These are phyloP conservation scores for Wiebesia pumilae DNA, from an alignment of 1,140 invertebrate species.

Conservation along the genomic window DNA sequence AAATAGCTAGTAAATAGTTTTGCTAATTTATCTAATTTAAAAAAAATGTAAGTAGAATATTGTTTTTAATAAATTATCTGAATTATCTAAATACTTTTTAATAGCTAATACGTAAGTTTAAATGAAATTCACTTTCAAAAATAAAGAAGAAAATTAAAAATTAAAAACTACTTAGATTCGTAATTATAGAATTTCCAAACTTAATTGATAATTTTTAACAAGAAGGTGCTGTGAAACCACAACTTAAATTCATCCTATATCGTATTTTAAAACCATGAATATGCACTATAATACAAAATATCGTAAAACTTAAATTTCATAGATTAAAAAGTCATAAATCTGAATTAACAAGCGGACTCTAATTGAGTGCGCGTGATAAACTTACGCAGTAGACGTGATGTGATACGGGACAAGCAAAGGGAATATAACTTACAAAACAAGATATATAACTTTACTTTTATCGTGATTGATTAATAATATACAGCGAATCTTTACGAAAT, in stretches of 20 bases:
- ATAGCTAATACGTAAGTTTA: no score
- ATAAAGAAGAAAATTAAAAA: neutral
- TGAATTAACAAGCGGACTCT: neutral
- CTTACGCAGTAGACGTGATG: neutral
- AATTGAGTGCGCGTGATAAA: conserved; percentile 33
- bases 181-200: neutral
- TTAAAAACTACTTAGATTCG: neutral
- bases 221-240: neutral
- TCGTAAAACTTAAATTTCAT: neutral
- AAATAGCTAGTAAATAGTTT: no score
- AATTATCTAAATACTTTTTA: no score
- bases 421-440: neutral
- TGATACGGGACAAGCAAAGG: neutral
- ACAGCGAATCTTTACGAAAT: neutral
- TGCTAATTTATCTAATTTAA: no score
- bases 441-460: neutral
- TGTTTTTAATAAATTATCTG: no score
- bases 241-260: neutral
- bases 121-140: no score
- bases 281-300: neutral
- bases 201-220: conserved; percentile 11
- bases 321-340: conserved; percentile 18
- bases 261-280: conserved; percentile 1
- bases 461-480: neutral
- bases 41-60: no score